Evolutionary conservation across 1,140 invertebrate genomes (phyloP).

Genomic region (Lanistes nyassanus): DNA sequence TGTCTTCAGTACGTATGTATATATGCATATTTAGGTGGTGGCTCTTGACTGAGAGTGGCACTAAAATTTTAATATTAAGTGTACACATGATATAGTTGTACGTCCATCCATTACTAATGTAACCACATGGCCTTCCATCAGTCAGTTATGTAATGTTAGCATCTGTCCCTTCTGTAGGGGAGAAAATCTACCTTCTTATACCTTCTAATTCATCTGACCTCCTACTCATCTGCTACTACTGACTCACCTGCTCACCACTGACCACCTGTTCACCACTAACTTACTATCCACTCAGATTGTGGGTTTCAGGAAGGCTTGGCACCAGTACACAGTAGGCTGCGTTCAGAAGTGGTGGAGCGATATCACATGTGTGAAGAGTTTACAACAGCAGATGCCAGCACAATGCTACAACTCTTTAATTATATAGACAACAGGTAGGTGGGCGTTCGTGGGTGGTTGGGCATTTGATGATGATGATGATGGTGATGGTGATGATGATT

Average conservation of each 20-base stretch:
- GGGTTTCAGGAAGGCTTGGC: constrained; percentile 34
- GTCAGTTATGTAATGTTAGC: too few relatives aligned
- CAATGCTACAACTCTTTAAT: constrained; percentile 42
- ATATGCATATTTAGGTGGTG: too few relatives aligned
- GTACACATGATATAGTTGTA: background rate
- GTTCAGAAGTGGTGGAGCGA: constrained; percentile 44
- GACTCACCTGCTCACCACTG: background rate
- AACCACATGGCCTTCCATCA: background rate
- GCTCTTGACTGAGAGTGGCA: too few relatives aligned
- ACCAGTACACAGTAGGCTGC: constrained; percentile 30
- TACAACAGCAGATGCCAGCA: constrained; percentile 38
- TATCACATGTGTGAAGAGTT: constrained; percentile 44
- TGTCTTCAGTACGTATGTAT: constrained; percentile 44
- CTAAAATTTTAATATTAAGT: background rate
- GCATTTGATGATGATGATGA: too few relatives aligned
- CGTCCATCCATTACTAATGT: background rate
- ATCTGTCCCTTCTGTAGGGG: background rate
- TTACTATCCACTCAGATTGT: background rate
- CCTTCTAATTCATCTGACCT: background rate
- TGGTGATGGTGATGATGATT: background rate
- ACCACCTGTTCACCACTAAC: background rate
- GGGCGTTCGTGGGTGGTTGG: background rate
- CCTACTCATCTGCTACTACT: background rate
- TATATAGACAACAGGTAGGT: constrained; percentile 48
- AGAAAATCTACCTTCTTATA: background rate